Evolutionary conservation across 2,797 vertebrate genomes (phyloP).

Genomic region (Sardinella longiceps): DNA sequence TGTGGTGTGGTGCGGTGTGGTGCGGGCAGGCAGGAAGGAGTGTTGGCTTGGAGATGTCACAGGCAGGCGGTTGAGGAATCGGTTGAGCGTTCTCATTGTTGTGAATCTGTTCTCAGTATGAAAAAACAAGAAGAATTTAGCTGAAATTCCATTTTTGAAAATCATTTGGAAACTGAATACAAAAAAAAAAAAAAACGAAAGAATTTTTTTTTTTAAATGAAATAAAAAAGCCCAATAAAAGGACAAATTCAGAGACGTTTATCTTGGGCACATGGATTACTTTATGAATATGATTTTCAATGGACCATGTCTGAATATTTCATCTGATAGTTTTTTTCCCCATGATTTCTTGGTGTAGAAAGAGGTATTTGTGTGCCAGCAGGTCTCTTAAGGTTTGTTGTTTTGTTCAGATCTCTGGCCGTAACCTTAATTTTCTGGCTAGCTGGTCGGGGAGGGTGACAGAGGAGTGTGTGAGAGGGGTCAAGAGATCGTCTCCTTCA

Average conservation of each 20-base stretch:
- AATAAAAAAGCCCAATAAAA: too few relatives aligned
- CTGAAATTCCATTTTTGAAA: neutral
- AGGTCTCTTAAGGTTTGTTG: neutral
- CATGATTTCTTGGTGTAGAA: neutral
- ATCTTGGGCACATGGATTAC: too few relatives aligned
- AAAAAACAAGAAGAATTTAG: neutral
- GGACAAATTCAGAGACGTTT: too few relatives aligned
- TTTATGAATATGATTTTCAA: neutral
- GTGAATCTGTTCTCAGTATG: neutral
- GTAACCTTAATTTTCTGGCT: constrained; percentile 15
- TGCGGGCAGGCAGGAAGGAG: neutral
- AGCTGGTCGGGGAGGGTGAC: constrained; percentile 7
- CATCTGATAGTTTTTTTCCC: neutral
- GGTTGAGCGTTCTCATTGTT: neutral
- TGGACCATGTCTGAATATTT: neutral
- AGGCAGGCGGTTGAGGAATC: neutral
- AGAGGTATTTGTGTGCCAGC: neutral
- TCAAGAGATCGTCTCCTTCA: constrained; percentile 40
- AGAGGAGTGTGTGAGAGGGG: constrained; percentile 11
- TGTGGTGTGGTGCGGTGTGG: too few relatives aligned
- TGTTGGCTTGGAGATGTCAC: neutral
- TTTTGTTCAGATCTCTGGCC: neutral
- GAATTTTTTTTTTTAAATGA: too few relatives aligned
- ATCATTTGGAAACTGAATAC: neutral
- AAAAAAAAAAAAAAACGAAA: neutral